A percentile compares a stretch with the other conserved stretches of the same genome.
Conservation (phyloP, 2,113 vertebrate genomes). For the Synchiropus splendidus region DNA sequence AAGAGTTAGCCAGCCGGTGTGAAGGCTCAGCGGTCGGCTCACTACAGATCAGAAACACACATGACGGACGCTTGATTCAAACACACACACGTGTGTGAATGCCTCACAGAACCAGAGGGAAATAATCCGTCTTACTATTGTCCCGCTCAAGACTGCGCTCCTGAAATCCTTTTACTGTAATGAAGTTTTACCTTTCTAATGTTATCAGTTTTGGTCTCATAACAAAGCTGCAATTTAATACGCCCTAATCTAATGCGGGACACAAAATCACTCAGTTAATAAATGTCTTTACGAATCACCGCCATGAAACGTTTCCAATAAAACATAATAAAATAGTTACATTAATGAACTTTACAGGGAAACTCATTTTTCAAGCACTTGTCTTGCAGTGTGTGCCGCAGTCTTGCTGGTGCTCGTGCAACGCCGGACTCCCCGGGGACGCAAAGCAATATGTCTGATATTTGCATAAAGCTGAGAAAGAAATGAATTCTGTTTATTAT, state of each 20-base stretch:
- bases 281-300: constrained; percentile 11
- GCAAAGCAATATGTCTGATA: constrained; percentile 51
- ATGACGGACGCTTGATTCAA: constrained; percentile 9
- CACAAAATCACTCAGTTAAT: constrained; percentile 36
- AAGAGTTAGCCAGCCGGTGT: constrained; percentile 68
- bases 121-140: too few relatives aligned
- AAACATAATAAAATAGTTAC: too few relatives aligned
- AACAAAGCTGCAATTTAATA: constrained; percentile 24
- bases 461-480: constrained; percentile 48
- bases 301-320: constrained; percentile 21
- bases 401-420: constrained; percentile 6
- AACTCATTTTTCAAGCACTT: too few relatives aligned
- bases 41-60: constrained; percentile 45
- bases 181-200: constrained; percentile 14
- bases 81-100: constrained; percentile 5
- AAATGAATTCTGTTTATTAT: constrained; percentile 31
- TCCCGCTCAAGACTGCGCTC: too few relatives aligned
- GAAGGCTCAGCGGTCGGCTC: constrained; percentile 60
- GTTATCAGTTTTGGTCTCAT: constrained; percentile 24
- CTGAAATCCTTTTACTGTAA: constrained; percentile 9
- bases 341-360: too few relatives aligned
- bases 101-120: too few relatives aligned
- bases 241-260: constrained; percentile 36
- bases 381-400: not conserved
- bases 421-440: constrained; percentile 39